Conservation (phyloP, 2,113 vertebrate species). For the Gymnogyps californianus region DNA sequence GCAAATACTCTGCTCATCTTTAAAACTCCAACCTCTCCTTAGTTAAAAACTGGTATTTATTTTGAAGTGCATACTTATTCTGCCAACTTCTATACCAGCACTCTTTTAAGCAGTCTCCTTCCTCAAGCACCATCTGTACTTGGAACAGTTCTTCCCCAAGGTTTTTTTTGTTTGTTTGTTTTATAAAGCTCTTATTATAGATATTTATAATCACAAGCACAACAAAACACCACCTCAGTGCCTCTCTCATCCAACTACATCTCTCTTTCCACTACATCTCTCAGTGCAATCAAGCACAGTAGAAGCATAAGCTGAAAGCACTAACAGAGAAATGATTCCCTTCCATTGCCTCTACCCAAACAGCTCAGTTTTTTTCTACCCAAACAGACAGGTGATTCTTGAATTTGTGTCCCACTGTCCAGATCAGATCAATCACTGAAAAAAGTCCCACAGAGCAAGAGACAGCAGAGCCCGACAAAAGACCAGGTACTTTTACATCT, state of each 20-base stretch:
- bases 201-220: neutral
- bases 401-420: neutral
- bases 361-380: neutral
- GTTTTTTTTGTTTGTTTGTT: neutral
- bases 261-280: neutral
- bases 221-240: neutral
- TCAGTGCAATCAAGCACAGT: neutral
- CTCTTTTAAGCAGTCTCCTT: neutral
- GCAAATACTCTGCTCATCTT: neutral
- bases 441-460: neutral
- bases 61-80: neutral
- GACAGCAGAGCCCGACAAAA: neutral
- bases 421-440: neutral
- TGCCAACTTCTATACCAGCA: neutral
- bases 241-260: neutral
- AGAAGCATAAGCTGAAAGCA: neutral
- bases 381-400: neutral
- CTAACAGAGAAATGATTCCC: neutral
- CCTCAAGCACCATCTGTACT: neutral
- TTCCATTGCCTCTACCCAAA: neutral
- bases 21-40: neutral
- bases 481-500: neutral
- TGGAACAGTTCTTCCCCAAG: neutral
- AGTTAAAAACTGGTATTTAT: neutral
- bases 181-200: neutral